A percentile compares a stretch with the other conserved stretches of the same genome.
These are phyloP conservation scores for Saturnia pavonia DNA, from an alignment of 2,888 invertebrate genomes.

Conservation along the genomic window DNA sequence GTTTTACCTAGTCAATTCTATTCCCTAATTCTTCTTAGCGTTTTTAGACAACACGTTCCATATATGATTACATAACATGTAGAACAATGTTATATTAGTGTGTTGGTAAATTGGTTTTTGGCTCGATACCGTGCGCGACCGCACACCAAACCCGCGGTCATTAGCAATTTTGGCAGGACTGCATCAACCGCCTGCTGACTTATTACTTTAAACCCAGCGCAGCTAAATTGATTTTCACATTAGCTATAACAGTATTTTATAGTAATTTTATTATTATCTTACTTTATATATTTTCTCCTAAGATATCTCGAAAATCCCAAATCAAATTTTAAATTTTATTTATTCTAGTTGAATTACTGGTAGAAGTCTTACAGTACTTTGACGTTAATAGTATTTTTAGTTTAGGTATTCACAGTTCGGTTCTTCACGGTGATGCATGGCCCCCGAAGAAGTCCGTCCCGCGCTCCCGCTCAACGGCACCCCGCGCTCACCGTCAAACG, in stretches of 20 bases:
- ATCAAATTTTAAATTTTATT: too few relatives aligned
- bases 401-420: too few relatives aligned
- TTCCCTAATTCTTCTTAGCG: background rate
- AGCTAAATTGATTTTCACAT: constrained; percentile 32
- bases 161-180: constrained; percentile 78
- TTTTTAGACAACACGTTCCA: background rate
- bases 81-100: constrained; percentile 64
- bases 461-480: too few relatives aligned
- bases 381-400: too few relatives aligned
- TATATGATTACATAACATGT: constrained; percentile 1
- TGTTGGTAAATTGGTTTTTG: constrained; percentile 77
- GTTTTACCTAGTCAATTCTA: background rate
- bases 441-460: too few relatives aligned
- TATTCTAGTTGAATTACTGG: too few relatives aligned
- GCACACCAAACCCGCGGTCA: constrained; percentile 68
- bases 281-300: too few relatives aligned
- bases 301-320: too few relatives aligned
- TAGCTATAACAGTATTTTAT: background rate
- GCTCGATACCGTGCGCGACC: constrained; percentile 69
- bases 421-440: too few relatives aligned
- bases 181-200: constrained; percentile 58
- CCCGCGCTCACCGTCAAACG: too few relatives aligned
- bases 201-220: constrained; percentile 53
- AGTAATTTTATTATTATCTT: background rate
- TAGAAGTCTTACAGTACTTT: too few relatives aligned